phyloP scores from a whole-genome alignment of 2,797 vertebrate species.

The Sebastes aleutianus region DNA sequence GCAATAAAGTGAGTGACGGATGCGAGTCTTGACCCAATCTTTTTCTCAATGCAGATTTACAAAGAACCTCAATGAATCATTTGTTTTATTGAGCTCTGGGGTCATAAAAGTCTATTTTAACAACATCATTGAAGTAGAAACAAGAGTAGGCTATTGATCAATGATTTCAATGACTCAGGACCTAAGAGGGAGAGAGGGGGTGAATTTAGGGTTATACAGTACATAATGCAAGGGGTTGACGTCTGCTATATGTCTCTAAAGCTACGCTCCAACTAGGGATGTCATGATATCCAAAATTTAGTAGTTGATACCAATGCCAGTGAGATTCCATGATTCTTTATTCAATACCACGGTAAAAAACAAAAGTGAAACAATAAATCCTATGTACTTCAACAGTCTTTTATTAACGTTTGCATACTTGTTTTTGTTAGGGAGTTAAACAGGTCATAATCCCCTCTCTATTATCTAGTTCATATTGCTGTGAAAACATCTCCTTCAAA shows the following conservation, averaged over 20 bases:
- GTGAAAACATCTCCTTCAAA: no score
- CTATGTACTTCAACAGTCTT: no score
- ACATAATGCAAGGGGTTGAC: background rate
- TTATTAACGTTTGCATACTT: no score
- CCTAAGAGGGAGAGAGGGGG: no score
- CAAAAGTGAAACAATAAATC: no score
- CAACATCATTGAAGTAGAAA: conserved; percentile 13
- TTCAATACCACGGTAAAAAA: no score
- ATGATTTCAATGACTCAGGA: background rate
- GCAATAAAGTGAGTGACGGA: conserved; percentile 9
- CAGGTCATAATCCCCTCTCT: no score
- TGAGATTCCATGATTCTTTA: no score
- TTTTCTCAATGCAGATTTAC: conserved; percentile 1
- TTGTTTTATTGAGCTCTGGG: background rate
- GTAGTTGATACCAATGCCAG: no score
- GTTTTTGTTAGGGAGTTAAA: no score
- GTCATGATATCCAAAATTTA: no score
- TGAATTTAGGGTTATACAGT: background rate
- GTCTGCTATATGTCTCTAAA: background rate
- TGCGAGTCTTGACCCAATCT: background rate
- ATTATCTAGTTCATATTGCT: no score
- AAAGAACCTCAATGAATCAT: background rate
- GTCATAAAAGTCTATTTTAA: conserved; percentile 23
- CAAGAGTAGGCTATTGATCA: conserved; percentile 7
- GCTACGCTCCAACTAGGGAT: background rate